Percentiles rank a stretch among this genome's conserved stretches.
phyloP scores from a whole-genome alignment of 2,113 vertebrate species.

The Lophura nycthemera region DNA sequence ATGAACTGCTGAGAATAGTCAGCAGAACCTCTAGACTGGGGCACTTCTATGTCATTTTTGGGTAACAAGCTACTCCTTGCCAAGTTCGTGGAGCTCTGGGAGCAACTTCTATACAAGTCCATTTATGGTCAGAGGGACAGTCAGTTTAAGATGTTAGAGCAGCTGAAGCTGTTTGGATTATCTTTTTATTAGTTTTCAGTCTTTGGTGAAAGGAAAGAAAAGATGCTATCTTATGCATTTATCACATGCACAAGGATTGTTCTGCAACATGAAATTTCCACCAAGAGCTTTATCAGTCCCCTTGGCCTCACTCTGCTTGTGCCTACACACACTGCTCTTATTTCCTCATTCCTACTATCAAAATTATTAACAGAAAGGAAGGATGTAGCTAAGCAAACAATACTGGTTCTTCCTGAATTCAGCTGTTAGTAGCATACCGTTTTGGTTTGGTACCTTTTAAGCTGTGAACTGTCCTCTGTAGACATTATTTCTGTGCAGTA shows the following conservation, averaged over 20 bases:
- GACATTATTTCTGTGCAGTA: slow-evolving; percentile 4
- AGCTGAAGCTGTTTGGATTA: neutral
- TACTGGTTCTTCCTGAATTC: neutral
- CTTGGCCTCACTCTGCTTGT: slow-evolving; percentile 25
- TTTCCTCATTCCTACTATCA: slow-evolving; percentile 1
- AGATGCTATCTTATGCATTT: neutral
- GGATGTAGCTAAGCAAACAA: neutral
- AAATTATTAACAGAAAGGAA: slow-evolving; percentile 48
- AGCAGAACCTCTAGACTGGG: neutral
- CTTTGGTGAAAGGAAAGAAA: slow-evolving; percentile 11
- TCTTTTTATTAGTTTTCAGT: neutral
- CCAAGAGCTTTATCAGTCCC: neutral
- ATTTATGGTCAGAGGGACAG: neutral
- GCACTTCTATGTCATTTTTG: neutral
- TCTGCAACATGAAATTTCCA: neutral
- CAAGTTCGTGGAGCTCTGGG: neutral
- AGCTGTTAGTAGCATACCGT: neutral
- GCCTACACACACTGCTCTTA: slow-evolving; percentile 17
- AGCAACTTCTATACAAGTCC: neutral
- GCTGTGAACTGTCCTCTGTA: neutral
- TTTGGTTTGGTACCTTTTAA: neutral
- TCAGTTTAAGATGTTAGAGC: neutral
- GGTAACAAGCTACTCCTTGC: neutral
- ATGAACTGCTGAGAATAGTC: neutral
- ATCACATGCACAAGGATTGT: neutral